Evolutionary conservation across 1,140 invertebrate genomes (phyloP).

Genomic region (Hylaeus volcanicus): DNA sequence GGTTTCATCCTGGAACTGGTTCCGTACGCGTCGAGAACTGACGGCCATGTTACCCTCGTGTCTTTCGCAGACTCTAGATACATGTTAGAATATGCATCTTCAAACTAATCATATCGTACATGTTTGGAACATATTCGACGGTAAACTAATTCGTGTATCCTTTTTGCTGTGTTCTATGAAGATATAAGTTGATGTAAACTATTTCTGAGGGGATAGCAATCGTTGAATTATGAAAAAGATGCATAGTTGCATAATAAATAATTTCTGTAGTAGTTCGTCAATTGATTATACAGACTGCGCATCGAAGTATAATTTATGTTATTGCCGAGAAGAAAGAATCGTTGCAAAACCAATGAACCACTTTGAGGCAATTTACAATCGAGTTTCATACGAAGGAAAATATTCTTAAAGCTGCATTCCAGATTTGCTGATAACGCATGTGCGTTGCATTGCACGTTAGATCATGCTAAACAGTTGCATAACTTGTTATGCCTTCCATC

Average conservation of each 20-base stretch:
- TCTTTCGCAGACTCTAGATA: neutral
- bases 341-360: slow-evolving; percentile 6
- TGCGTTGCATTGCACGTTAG: slow-evolving; percentile 42
- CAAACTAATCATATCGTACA: neutral
- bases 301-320: slow-evolving; percentile 2
- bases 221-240: no score
- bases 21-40: slow-evolving; percentile 60
- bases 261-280: neutral
- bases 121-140: slow-evolving; percentile 48
- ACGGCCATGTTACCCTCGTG: slow-evolving; percentile 52
- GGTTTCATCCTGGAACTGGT: slow-evolving; percentile 66
- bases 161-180: no score
- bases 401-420: neutral
- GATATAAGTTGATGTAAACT: no score
- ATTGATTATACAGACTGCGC: neutral
- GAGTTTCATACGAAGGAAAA: neutral
- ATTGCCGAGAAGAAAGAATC: slow-evolving; percentile 20
- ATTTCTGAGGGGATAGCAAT: no score
- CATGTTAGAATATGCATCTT: neutral
- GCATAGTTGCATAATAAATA: no score
- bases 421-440: slow-evolving; percentile 7
- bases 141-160: neutral
- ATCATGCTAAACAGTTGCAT: slow-evolving; percentile 28
- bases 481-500: neutral
- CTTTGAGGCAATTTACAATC: slow-evolving; percentile 17